Percentiles rank a stretch among this genome's conserved stretches.
Conservation (phyloP, 2,888 invertebrate species). For the Latrodectus elegans region DNA sequence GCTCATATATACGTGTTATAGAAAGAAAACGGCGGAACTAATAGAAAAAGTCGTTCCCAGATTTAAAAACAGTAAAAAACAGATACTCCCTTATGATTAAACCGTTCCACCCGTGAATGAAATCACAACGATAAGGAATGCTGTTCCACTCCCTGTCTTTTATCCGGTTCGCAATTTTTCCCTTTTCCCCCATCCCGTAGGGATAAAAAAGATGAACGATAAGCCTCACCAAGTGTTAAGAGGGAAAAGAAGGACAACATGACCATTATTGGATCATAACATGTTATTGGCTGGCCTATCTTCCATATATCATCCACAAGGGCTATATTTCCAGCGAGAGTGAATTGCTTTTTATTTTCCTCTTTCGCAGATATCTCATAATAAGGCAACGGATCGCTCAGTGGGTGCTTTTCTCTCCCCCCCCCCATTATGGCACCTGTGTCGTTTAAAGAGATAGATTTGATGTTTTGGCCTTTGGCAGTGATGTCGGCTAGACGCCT, state of each 20-base stretch:
- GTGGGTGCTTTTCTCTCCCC: slow-evolving; percentile 7
- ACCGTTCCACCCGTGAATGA: slow-evolving; percentile 16
- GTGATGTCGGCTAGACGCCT: background rate
- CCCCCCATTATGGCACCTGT: background rate
- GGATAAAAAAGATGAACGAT: slow-evolving; percentile 48
- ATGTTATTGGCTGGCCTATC: slow-evolving; percentile 67
- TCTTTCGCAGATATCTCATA: slow-evolving; percentile 4
- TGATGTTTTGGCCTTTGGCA: slow-evolving; percentile 11
- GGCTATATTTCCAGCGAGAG: slow-evolving; percentile 44
- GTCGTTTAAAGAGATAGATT: slow-evolving; percentile 1
- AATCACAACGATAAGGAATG: slow-evolving; percentile 49
- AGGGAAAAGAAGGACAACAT: slow-evolving; percentile 46
- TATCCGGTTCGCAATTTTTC: slow-evolving; percentile 13
- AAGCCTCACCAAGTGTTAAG: slow-evolving; percentile 54
- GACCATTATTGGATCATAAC: slow-evolving; percentile 68
- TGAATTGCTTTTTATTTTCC: slow-evolving; percentile 49
- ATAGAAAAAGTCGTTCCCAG: too few species aligned
- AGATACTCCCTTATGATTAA: slow-evolving; percentile 26
- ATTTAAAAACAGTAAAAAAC: too few species aligned
- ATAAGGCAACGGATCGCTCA: slow-evolving; percentile 10
- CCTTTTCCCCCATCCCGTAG: slow-evolving; percentile 4
- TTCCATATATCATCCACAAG: slow-evolving; percentile 53
- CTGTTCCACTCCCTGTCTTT: slow-evolving; percentile 16
- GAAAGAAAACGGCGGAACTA: too few species aligned
- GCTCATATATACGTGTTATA: too few species aligned